phyloP scores from a whole-genome alignment of 2,797 vertebrate genomes.

The Lithobates pipiens region DNA sequence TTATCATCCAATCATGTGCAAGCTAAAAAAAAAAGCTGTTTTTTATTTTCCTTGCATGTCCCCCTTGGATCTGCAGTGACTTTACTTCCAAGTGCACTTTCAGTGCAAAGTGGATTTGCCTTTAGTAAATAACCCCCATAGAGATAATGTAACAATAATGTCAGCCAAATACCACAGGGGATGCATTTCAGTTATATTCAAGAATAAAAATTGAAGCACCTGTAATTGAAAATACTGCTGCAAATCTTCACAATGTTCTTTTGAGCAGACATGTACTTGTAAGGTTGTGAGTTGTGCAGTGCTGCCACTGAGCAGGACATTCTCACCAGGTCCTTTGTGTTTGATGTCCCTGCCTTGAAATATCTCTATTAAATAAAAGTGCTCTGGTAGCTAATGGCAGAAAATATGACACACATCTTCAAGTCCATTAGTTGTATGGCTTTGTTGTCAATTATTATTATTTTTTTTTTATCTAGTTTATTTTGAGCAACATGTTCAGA shows the following conservation, averaged over 20 bases:
- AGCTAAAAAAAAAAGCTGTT: too few relatives aligned
- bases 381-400: not conserved
- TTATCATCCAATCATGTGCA: too few relatives aligned
- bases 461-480: not conserved
- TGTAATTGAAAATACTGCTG: constrained; percentile 16
- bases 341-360: not conserved
- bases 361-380: not conserved
- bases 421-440: too few relatives aligned
- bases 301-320: not conserved
- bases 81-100: too few relatives aligned
- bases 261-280: not conserved
- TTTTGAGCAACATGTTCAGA: not conserved
- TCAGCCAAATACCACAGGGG: not conserved
- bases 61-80: too few relatives aligned
- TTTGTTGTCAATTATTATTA: not conserved
- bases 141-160: constrained; percentile 1
- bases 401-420: not conserved
- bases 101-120: too few relatives aligned
- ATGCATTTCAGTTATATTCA: not conserved
- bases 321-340: not conserved
- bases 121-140: too few relatives aligned
- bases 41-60: too few relatives aligned
- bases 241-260: not conserved
- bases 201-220: not conserved
- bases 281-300: not conserved